Percentiles rank a stretch among this genome's conserved stretches.
Conservation (phyloP, 2,888 invertebrate genomes). For the Pristionchus arcanus region DNA sequence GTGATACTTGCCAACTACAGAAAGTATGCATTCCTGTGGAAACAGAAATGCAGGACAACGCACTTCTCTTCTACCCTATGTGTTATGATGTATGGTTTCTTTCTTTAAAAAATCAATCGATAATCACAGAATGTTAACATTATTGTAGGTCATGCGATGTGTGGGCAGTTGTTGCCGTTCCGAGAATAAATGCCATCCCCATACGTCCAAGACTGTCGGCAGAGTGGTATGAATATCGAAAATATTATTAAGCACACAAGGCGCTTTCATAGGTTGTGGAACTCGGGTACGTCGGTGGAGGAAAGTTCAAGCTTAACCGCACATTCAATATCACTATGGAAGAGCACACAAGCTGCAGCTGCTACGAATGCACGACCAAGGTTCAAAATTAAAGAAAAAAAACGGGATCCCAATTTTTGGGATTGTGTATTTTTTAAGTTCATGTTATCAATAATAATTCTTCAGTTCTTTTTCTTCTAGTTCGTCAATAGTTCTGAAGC, state of each 20-base stretch:
- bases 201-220: constrained; percentile 60
- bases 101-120: neutral
- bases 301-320: constrained; percentile 65
- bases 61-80: constrained; percentile 48
- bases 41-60: neutral
- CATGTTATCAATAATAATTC: no score
- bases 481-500: no score
- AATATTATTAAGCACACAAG: neutral
- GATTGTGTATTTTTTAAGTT: no score
- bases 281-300: constrained; percentile 65
- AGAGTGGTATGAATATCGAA: constrained; percentile 58
- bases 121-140: no score
- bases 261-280: constrained; percentile 60
- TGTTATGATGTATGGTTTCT: constrained; percentile 45
- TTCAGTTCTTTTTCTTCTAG: no score
- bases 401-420: no score
- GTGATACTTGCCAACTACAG: constrained; percentile 53
- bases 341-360: constrained; percentile 68
- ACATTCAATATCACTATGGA: constrained; percentile 69
- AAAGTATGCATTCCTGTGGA: constrained; percentile 52
- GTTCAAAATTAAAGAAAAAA: constrained; percentile 51
- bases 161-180: constrained; percentile 68
- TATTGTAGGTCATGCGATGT: constrained; percentile 65
- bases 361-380: constrained; percentile 63
- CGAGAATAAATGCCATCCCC: constrained; percentile 64